phyloP scores from a whole-genome alignment of 1,140 invertebrate species.

The Grapholita molesta region DNA sequence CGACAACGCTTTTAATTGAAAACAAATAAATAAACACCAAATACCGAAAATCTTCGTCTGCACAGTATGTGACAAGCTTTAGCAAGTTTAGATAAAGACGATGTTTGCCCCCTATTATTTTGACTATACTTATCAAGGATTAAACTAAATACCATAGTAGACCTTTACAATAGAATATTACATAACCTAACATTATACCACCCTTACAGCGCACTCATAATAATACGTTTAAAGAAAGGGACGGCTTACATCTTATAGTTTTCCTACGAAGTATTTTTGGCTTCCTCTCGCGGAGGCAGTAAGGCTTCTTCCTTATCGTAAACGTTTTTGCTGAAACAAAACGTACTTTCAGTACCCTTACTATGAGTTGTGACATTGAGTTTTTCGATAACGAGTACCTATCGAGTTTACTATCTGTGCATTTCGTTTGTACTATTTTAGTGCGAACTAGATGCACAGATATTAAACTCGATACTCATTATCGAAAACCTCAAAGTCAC shows the following conservation, averaged over 20 bases:
- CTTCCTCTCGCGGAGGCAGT: conserved; percentile 73
- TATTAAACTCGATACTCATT: no score
- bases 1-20: background rate
- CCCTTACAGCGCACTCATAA: conserved; percentile 11
- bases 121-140: background rate
- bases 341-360: background rate
- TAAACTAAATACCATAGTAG: no score
- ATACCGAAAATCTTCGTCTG: background rate
- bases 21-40: background rate
- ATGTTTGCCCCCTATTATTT: background rate
- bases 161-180: no score
- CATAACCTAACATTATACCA: background rate
- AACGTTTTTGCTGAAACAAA: conserved; percentile 64
- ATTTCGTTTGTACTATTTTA: no score
- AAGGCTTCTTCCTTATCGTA: conserved; percentile 72
- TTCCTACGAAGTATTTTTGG: conserved; percentile 71
- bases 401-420: no score
- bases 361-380: no score
- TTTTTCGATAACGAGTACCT: no score
- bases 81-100: background rate
- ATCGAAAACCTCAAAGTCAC: no score
- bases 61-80: background rate
- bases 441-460: no score
- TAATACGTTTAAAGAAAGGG: conserved; percentile 5
- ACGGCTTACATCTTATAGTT: conserved; percentile 66